These are phyloP conservation scores for Calidris pugnax DNA, from an alignment of 2,113 vertebrate genomes.

Conservation along the genomic window DNA sequence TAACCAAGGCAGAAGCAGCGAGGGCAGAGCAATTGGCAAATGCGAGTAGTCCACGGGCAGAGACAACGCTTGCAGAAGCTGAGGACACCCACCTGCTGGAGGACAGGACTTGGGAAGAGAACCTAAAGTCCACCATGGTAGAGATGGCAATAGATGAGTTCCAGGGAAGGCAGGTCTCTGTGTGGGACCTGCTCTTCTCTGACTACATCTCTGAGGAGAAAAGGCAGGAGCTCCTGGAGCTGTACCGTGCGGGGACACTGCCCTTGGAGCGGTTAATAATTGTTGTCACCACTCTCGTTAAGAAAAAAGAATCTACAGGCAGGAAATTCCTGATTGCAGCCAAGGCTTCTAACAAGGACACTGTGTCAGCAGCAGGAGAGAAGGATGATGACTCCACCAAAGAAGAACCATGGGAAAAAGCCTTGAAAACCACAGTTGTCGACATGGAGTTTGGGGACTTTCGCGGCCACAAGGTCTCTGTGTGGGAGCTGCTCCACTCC, in stretches of 20 bases:
- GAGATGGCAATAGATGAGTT: too few species aligned
- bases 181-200: slow-evolving; percentile 81
- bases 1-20: neutral
- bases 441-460: slow-evolving; percentile 54
- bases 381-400: slow-evolving; percentile 61
- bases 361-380: slow-evolving; percentile 72
- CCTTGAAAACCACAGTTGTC: slow-evolving; percentile 54
- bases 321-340: neutral
- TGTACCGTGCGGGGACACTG: slow-evolving; percentile 54
- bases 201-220: slow-evolving; percentile 74
- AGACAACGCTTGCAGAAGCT: too few species aligned
- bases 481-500: slow-evolving; percentile 87
- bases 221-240: slow-evolving; percentile 72
- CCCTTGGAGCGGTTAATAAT: slow-evolving; percentile 6
- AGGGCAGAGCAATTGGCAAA: neutral
- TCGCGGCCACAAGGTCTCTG: neutral
- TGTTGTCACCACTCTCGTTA: slow-evolving; percentile 53
- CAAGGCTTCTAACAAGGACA: neutral
- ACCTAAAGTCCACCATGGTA: too few species aligned
- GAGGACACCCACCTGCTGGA: too few species aligned
- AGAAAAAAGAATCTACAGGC: slow-evolving; percentile 26
- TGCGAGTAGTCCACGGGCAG: neutral
- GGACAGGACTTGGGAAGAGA: too few species aligned
- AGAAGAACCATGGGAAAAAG: slow-evolving; percentile 22
- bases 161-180: slow-evolving; percentile 64